Evolutionary conservation across 2,888 invertebrate genomes (phyloP), one percentile per base, ranked within the genome.

Genomic region (Odontothrips loti): DNA sequence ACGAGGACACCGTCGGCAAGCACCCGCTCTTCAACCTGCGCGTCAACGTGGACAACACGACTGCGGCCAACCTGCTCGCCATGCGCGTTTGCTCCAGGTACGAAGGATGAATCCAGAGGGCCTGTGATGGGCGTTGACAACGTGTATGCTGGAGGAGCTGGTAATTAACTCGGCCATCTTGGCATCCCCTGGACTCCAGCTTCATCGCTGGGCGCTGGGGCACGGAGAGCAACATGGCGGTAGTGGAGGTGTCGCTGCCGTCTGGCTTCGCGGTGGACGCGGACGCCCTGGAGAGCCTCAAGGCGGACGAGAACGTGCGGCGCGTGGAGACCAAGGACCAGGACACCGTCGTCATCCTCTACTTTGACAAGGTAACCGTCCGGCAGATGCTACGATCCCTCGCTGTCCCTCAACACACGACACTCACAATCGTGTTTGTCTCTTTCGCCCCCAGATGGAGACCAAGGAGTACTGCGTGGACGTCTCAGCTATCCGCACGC

Each of bases 241-340:
- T 97, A 0, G 93, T 97, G 90, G 96, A 96, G 85, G 93, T 97
- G 0, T 92, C 92, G 83, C 89, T 97, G 82, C 96, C 96, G 0
- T 96, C 96, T 0, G 97, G 97, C n/a, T 97, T 94, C 86, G 91
- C 93, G 0, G 94, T 95, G 0, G 95, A 96, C 84, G 88, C 91
- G 83, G 92, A 92, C 84, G 93, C 92, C 0, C 88, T 95, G 48
- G 93, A 92, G 9, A 90, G 90, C 83, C 87, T 92, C 68, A 89
- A 90, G 86, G 87, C 89, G 1, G 89, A 89, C 0, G 89, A 90
- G 84, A 88, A 90, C 83, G 90, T 91, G 3, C 90, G 91, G 86
- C 90, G 91, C 83, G 91, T 93, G 8, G 93, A 93, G 86, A 92
- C 92, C 0, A 91, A 90, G 85, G 90, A 93, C 82, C 90, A 90